Percentiles rank a stretch among this genome's conserved stretches.
These are phyloP conservation scores for Sphinx pinastri DNA, from an alignment of 2,888 invertebrate species.

Conservation along the genomic window DNA sequence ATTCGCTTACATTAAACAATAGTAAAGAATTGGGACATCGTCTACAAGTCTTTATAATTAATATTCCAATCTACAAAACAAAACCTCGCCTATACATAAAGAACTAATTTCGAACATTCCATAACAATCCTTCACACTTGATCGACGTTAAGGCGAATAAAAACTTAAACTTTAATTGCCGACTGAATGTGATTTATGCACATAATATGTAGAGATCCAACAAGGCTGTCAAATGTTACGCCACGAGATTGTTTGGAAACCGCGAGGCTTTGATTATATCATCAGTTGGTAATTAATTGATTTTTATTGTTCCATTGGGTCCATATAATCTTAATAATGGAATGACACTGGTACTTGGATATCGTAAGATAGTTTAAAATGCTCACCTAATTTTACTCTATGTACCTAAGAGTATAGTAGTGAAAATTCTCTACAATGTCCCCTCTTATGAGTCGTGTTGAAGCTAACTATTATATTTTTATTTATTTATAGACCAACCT, in stretches of 20 bases:
- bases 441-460: too few species aligned
- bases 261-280: slow-evolving; percentile 48
- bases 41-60: not conserved
- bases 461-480: too few species aligned
- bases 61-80: not conserved
- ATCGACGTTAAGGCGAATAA: slow-evolving; percentile 12
- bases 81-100: not conserved
- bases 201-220: slow-evolving; percentile 19
- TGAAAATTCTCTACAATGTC: too few species aligned
- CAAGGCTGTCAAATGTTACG: slow-evolving; percentile 26
- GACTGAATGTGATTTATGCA: not conserved
- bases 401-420: too few species aligned
- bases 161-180: slow-evolving; percentile 21
- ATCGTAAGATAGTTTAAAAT: too few species aligned
- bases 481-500: too few species aligned
- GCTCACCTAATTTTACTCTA: too few species aligned
- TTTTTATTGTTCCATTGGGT: not conserved
- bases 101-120: not conserved
- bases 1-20: too few species aligned
- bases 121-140: not conserved
- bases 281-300: slow-evolving; percentile 37
- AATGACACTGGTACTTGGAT: too few species aligned
- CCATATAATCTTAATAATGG: not conserved
- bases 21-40: too few species aligned
- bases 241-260: slow-evolving; percentile 31